Evolutionary conservation across 2,797 vertebrate species (phyloP), one percentile per base, ranked within the genome.

Genomic region (Characodon lateralis): DNA sequence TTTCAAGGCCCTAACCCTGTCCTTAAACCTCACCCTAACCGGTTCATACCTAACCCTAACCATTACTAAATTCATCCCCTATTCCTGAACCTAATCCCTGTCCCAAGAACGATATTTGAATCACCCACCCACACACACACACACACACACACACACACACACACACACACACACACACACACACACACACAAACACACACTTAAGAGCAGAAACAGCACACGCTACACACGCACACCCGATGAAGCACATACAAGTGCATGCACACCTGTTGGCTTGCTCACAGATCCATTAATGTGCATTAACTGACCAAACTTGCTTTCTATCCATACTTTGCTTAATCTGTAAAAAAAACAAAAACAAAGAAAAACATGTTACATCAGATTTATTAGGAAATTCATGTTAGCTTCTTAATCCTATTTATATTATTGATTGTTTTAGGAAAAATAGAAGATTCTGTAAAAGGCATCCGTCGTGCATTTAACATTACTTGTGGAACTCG

Each of bases 161-260:
- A 79, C 48, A 78, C 82, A 84, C 83, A 85, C 80, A 82, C 72
- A 79, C 79, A 78, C 18, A 77, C 24, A 70, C 43, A 39, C 14
- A 79, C n/a, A 77, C 35, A 78, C 3, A 50, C 12, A 69, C 41
- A 22, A 5, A 26, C n/a, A 24, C 24, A 79, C 66, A 72, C 79
- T 72, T 55, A 74, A 75, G n/a, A 73, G 28, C 39, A 80, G 79
- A 79, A 86, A 72, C 46, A 46, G 41, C 24, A n/a, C 69, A 78
- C 70, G 5, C 2, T 9, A 53, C 72, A 73, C 18, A 63, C 53
- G 10, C 24, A 76, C 72, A 79, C 72, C 72, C 74, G 63, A 58
- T n/a, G 18, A 12, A 81, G 1, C 58, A 56, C 3, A 51, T 5
- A 8, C 58, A 56, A 5, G 59, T 28, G 39, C 46, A 58, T 4